Evolutionary conservation across 2,797 vertebrate species (phyloP), one percentile per base, ranked within the genome.

Genomic region (Arctocebus calabarensis): DNA sequence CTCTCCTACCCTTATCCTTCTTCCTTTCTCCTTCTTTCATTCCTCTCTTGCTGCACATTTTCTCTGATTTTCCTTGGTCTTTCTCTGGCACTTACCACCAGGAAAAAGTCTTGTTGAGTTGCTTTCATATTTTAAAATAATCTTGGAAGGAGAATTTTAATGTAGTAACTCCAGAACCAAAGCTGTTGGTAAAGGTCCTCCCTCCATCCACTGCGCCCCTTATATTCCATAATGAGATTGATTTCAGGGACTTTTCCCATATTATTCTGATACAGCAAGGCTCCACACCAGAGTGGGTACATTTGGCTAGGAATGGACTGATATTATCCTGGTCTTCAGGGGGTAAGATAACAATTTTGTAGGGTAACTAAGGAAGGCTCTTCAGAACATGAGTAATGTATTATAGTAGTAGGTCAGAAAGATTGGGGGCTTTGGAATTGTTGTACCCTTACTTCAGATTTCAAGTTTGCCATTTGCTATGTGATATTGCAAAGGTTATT

Each of bases 1-100:
- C 10, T 45, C 7, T 75, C n/a, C 27, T 29, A 23, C 17, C 9
- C 8, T 25, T 3, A 12, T 3, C 12, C 2, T 6, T 1, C 22
- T 10, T 3, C 14, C 32, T 68, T 40, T 3, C 45, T n/a, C 13
- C 4, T 43, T 77, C 7, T 7, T 74, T 71, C 19, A 22, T 62
- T 57, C 20, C 9, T 86, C 6, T 73, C n/a, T 82, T 84, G 57
- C 32, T 81, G 45, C 32, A 32, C 12, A 52, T 45, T 87, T 70
- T 64, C 22, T 55, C 16, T 59, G 40, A 55, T 75, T 91, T 91
- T 74, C 34, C 22, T 55, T 85, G 84, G 82, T 45, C 22, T 94
- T 91, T 81, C 59, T 87, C 59, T 22, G n/a, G 12, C 2, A 48
- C 1, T 55, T 61, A 14, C 7, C 34, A 66, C 2, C 6, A 71